Percentiles rank a stretch among this genome's conserved stretches.
Conservation (phyloP, 2,113 vertebrate species). For the Ornithorhynchus anatinus region DNA sequence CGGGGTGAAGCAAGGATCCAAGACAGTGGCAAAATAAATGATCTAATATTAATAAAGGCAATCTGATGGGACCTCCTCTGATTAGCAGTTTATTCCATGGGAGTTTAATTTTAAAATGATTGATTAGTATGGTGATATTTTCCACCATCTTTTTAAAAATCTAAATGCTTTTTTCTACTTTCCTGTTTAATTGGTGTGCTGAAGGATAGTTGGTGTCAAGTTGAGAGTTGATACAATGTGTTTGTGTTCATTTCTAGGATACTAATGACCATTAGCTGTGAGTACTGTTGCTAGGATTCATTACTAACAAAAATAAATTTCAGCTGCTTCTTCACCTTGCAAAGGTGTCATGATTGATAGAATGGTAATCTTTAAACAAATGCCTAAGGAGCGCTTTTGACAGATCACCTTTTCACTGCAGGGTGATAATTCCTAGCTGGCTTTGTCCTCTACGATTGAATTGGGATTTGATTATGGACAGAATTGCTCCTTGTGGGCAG, state of each 20-base stretch:
- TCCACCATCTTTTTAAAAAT: not conserved
- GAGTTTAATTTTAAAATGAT: not conserved
- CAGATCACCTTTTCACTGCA: too few relatives aligned
- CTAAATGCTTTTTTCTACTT: not conserved
- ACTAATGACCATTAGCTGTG: not conserved
- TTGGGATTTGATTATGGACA: too few relatives aligned
- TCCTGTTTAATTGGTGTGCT: not conserved
- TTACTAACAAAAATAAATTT: not conserved
- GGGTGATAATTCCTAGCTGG: too few relatives aligned
- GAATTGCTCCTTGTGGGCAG: too few relatives aligned
- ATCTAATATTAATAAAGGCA: not conserved
- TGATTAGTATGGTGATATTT: too few relatives aligned
- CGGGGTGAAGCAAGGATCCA: too few relatives aligned
- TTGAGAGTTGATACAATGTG: not conserved
- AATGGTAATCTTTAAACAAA: not conserved
- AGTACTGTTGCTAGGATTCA: not conserved
- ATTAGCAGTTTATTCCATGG: not conserved
- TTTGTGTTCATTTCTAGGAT: constrained; percentile 11
- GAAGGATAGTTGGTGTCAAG: not conserved
- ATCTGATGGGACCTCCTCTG: not conserved
- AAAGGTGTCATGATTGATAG: not conserved
- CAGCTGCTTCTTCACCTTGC: not conserved
- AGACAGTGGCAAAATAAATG: too few relatives aligned
- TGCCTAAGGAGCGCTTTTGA: too few relatives aligned
- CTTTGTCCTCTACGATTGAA: too few relatives aligned